Evolutionary conservation across 1,140 invertebrate genomes (phyloP).

Genomic region (Lasioglossum albipes): DNA sequence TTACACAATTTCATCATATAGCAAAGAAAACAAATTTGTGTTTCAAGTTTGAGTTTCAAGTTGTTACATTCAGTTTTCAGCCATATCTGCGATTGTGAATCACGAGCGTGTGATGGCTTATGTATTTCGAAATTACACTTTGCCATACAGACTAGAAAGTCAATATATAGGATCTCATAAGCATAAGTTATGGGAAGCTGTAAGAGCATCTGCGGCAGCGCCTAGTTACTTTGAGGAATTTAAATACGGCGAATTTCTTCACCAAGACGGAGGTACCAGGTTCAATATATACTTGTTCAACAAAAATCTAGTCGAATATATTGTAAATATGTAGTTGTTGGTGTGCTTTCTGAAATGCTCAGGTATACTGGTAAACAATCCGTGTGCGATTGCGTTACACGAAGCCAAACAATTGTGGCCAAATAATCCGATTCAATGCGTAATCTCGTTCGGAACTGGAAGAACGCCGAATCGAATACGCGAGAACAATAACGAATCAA

Average conservation of each 20-base stretch:
- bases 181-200: slow-evolving; percentile 91
- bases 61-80: slow-evolving; percentile 83
- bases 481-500: slow-evolving; percentile 68
- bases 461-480: slow-evolving; percentile 78
- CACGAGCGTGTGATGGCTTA: slow-evolving; percentile 89
- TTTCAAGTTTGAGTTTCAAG: background rate
- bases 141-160: slow-evolving; percentile 87
- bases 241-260: slow-evolving; percentile 86
- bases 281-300: too few species aligned
- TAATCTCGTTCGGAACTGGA: slow-evolving; percentile 94
- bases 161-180: slow-evolving; percentile 89
- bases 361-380: slow-evolving; percentile 94
- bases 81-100: slow-evolving; percentile 91
- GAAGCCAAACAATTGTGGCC: slow-evolving; percentile 94
- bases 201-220: slow-evolving; percentile 94
- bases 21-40: background rate
- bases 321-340: background rate
- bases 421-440: slow-evolving; percentile 88
- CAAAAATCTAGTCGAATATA: too few species aligned
- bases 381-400: slow-evolving; percentile 92
- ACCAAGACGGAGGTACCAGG: slow-evolving; percentile 84
- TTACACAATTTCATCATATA: too few species aligned
- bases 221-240: slow-evolving; percentile 96
- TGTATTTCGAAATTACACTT: slow-evolving; percentile 94
- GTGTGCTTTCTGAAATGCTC: slow-evolving; percentile 83